Percentiles rank a stretch among this genome's conserved stretches.
Evolutionary conservation across 1,140 invertebrate genomes (phyloP).

Genomic region (Bombus breviceps): DNA sequence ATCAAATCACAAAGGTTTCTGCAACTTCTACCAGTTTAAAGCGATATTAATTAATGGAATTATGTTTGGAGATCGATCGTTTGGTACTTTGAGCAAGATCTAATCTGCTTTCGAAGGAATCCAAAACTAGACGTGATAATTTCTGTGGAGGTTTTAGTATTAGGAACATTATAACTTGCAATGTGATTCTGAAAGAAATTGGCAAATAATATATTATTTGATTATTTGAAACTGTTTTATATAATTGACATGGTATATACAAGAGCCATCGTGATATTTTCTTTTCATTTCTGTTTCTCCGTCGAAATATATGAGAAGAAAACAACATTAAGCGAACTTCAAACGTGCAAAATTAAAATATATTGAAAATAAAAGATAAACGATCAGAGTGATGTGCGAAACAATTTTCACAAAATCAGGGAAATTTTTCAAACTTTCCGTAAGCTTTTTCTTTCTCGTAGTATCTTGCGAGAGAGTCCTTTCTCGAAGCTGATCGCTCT

Average conservation of each 20-base stretch:
- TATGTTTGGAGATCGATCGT: not conserved
- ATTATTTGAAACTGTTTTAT: no score
- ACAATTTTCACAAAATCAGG: not conserved
- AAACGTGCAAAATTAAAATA: no score
- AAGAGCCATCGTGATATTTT: no score
- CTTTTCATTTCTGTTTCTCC: no score
- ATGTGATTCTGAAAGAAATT: not conserved
- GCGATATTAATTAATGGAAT: not conserved
- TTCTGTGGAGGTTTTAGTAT: not conserved
- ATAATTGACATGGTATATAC: no score
- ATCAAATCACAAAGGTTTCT: not conserved
- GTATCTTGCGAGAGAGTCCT: not conserved
- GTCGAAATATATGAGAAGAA: no score
- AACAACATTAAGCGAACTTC: no score
- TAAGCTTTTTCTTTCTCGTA: not conserved
- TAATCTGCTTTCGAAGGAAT: not conserved
- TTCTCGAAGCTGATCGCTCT: constrained; percentile 19
- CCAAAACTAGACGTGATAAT: no score
- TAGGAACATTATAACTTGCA: not conserved
- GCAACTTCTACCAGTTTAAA: not conserved
- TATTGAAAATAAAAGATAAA: no score
- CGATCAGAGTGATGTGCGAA: not conserved
- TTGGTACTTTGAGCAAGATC: not conserved
- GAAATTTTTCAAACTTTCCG: not conserved
- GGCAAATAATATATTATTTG: not conserved